Evolutionary conservation across 92 coral and sea anemone genomes (phyloP).

Genomic region (Umimayanthus chanpuru): DNA sequence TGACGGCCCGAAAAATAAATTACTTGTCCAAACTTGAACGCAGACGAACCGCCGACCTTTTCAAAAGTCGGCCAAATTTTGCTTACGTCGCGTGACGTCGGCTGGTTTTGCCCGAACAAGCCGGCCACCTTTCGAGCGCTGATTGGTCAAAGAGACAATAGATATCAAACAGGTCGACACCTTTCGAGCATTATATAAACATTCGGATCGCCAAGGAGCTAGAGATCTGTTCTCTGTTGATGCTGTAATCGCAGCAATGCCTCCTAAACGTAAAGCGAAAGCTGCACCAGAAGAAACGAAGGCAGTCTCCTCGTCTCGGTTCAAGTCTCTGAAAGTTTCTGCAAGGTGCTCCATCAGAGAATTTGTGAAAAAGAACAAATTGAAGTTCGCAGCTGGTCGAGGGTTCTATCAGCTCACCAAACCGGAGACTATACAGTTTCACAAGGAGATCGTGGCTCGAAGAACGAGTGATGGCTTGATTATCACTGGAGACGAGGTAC

Average conservation of each 20-base stretch:
- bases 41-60: neutral
- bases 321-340: conserved; percentile 73
- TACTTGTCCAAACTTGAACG: neutral
- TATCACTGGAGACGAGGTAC: conserved; percentile 88
- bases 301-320: conserved; percentile 64
- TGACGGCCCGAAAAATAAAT: too few species aligned
- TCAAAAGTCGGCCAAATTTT: neutral
- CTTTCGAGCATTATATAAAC: neutral
- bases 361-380: conserved; percentile 83
- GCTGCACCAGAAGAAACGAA: conserved; percentile 58
- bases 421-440: conserved; percentile 91
- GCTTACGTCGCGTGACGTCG: neutral
- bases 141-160: conserved; percentile 23
- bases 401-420: conserved; percentile 94
- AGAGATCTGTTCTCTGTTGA: neutral
- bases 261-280: conserved; percentile 68
- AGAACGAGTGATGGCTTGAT: conserved; percentile 79
- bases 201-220: neutral
- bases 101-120: conserved; percentile 16
- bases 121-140: neutral
- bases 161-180: neutral
- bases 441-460: conserved; percentile 90
- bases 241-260: conserved; percentile 46
- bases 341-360: conserved; percentile 72
- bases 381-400: conserved; percentile 82